Base-by-base conservation (phyloP, 2,113 vertebrate genomes). In the Gopherus evgoodei region DNA sequence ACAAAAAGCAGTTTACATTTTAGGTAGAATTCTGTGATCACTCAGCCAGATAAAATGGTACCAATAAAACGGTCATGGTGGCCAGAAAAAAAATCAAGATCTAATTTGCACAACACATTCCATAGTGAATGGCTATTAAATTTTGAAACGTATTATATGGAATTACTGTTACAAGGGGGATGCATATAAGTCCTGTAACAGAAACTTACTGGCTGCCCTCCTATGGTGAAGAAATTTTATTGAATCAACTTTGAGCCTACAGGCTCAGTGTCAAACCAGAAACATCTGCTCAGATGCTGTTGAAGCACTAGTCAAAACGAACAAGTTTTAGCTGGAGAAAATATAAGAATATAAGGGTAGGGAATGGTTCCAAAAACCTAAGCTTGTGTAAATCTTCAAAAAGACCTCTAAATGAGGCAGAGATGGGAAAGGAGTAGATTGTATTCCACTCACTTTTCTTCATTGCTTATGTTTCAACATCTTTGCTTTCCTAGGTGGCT, bases 241-340 rank as follows among this genome's bases (percentile, higher is more conserved):
- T 79, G 83, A 95, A 95, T 96, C 88, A 93, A 44, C 83, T 94
- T 93, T 95, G 59, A 94, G 47, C 88, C 81, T 92, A 42, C 38
- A 95, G 91, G 85, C 81, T 94, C 62, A 56, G 81, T 81, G 86
- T 87, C 83, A 97, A 98, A 94, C 53, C 78, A 86, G 93, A 97
- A 97, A 84, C 95, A 96, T 96, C 86, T 97, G 94, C 57, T 94
- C 47, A 83, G 75, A 72, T 59, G 65, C 81, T 96, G 89, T 80
- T 95, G 91, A 97, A 96, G 95, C 93, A 87, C 83, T 90, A 92
- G 49, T 96, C 89, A 93, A 87, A 95, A 90, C 4, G 21, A 95
- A 96, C 81, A 90, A 88, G 57, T 81, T 97, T 87, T 95, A 89
- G 93, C 84, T 85, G n/a, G 31, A 96, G 57, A 86, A 97, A 95